A percentile compares a stretch with the other conserved stretches of the same genome.
Conservation (phyloP, 1,140 invertebrate genomes). For the Apis florea region DNA sequence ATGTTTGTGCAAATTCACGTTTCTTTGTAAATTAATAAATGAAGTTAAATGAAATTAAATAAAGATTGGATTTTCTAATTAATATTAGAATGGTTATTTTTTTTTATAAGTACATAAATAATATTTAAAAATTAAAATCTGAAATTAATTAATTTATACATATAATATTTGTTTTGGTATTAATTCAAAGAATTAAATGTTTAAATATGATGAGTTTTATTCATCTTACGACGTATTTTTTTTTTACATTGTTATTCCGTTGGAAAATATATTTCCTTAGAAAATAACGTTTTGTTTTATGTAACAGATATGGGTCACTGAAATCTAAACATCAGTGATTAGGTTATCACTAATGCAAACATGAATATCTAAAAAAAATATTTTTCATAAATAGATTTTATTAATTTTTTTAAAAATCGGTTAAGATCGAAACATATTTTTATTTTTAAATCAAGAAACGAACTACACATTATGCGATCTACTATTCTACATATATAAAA, state of each 20-base stretch:
- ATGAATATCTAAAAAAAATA: background rate
- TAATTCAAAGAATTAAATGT: background rate
- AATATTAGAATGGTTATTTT: too few species aligned
- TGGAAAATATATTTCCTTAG: background rate
- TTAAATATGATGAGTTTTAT: background rate
- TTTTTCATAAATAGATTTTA: background rate
- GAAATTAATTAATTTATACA: too few species aligned
- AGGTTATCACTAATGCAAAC: background rate
- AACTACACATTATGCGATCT: background rate
- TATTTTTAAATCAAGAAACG: background rate
- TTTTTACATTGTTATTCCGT: background rate
- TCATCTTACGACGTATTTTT: background rate
- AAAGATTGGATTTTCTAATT: too few species aligned
- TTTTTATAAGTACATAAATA: too few species aligned
- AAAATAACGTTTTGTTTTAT: background rate
- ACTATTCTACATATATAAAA: background rate
- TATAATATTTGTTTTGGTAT: background rate
- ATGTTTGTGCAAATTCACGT: too few species aligned
- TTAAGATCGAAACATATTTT: background rate
- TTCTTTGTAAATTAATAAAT: too few species aligned
- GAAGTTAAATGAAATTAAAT: too few species aligned
- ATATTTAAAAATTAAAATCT: too few species aligned
- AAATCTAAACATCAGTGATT: background rate
- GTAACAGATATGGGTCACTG: background rate
- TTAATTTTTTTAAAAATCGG: background rate